Conservation (phyloP, 2,888 invertebrate species). For the Drosophila helvetica region DNA sequence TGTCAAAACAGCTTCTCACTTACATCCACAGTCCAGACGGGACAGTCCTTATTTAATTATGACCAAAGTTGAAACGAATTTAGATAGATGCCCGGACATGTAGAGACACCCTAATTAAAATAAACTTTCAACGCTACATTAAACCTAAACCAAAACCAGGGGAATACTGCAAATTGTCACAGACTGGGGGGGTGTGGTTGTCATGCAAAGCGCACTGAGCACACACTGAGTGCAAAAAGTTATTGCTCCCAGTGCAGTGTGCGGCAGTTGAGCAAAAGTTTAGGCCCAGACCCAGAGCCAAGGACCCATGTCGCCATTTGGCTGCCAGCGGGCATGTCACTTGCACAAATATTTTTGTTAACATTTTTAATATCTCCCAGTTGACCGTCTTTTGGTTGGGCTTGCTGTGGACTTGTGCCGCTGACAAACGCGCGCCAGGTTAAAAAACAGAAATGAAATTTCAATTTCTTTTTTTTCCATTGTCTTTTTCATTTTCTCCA, state of each 20-base stretch:
- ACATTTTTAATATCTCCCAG: constrained; percentile 30
- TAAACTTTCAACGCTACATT: constrained; percentile 64
- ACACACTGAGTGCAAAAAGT: constrained; percentile 48
- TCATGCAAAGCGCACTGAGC: constrained; percentile 29
- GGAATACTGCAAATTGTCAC: constrained; percentile 27
- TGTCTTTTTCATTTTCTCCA: constrained; percentile 2
- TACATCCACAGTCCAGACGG: neutral
- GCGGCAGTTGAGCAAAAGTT: constrained; percentile 11
- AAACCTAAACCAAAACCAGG: constrained; percentile 29
- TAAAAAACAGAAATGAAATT: neutral
- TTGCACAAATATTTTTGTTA: constrained; percentile 43
- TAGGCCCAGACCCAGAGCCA: neutral
- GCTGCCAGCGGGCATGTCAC: constrained; percentile 6
- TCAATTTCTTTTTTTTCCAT: neutral
- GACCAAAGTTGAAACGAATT: constrained; percentile 12
- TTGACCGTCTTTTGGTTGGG: neutral
- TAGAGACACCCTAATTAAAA: constrained; percentile 57
- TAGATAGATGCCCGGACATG: constrained; percentile 27
- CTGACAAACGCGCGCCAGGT: neutral
- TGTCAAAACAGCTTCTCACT: neutral
- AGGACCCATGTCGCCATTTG: neutral
- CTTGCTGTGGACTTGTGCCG: neutral
- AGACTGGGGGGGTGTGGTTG: constrained; percentile 17
- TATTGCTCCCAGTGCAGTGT: constrained; percentile 31
- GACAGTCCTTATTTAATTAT: constrained; percentile 52